Percentiles rank a stretch among this genome's conserved stretches.
Conservation (phyloP, 2,888 invertebrate genomes). For the Caenorhabditis sp. region DNA sequence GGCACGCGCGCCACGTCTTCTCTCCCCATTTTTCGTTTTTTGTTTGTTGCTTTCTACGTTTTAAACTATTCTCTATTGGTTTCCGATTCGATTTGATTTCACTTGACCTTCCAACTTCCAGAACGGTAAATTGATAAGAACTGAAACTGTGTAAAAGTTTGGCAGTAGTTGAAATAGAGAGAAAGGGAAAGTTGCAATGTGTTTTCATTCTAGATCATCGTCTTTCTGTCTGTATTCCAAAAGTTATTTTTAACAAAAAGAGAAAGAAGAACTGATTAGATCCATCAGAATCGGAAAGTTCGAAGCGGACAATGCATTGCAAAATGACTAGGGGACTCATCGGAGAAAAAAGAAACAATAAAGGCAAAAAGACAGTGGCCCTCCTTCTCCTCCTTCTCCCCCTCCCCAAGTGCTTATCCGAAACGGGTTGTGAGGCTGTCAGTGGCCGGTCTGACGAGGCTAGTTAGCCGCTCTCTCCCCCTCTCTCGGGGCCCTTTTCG, state of each 20-base stretch:
- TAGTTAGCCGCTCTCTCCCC: slow-evolving; percentile 40
- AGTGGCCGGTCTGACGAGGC: slow-evolving; percentile 55
- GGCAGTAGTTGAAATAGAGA: background rate
- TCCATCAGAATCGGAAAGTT: slow-evolving; percentile 13
- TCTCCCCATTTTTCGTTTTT: slow-evolving; percentile 14
- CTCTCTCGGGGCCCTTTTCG: background rate
- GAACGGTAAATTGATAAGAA: slow-evolving; percentile 11
- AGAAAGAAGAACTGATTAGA: too few relatives aligned
- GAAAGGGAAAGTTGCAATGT: background rate
- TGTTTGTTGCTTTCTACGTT: slow-evolving; percentile 7
- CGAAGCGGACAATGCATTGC: slow-evolving; percentile 20
- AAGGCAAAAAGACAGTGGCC: slow-evolving; percentile 49
- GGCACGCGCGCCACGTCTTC: slow-evolving; percentile 24
- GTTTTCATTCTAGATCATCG: too few relatives aligned
- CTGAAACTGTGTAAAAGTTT: slow-evolving; percentile 11
- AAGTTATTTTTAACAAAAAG: background rate
- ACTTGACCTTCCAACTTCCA: slow-evolving; percentile 22
- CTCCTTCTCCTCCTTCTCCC: too few relatives aligned
- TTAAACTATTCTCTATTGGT: slow-evolving; percentile 22
- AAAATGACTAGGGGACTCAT: slow-evolving; percentile 41
- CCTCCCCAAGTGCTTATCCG: slow-evolving; percentile 40
- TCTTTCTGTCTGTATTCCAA: background rate
- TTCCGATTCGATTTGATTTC: slow-evolving; percentile 1
- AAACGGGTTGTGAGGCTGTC: slow-evolving; percentile 45
- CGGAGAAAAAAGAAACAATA: slow-evolving; percentile 61